phyloP scores from a whole-genome alignment of 2,888 invertebrate genomes.

The Uropetala carovei region DNA sequence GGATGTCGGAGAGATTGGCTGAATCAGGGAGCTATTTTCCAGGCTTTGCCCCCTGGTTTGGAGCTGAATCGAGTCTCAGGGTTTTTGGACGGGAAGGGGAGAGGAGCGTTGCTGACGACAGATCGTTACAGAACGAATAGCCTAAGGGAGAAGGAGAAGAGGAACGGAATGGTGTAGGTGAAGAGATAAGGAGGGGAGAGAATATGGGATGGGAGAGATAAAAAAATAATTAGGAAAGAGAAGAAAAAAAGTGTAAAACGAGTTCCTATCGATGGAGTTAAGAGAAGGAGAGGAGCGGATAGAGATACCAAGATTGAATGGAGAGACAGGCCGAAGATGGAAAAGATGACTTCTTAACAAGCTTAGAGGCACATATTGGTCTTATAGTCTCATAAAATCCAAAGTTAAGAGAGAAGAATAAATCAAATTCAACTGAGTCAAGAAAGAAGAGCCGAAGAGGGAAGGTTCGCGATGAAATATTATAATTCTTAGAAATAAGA shows the following conservation, averaged over 20 bases:
- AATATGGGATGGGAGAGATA: background rate
- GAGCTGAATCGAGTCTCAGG: slow-evolving; percentile 3
- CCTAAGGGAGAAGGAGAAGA: background rate
- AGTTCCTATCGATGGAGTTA: background rate
- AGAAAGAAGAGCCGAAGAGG: too few species aligned
- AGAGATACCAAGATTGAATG: too few species aligned
- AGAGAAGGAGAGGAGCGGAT: background rate
- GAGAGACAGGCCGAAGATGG: too few species aligned
- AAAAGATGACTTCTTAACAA: too few species aligned
- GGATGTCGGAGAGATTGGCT: background rate
- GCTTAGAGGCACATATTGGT: too few species aligned
- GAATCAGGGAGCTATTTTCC: background rate
- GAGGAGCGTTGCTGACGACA: background rate
- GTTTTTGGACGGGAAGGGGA: too few species aligned
- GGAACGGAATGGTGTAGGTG: background rate
- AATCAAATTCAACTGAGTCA: too few species aligned
- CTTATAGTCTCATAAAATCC: too few species aligned
- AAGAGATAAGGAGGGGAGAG: background rate
- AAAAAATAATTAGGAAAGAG: background rate
- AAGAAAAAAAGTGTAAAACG: too few species aligned
- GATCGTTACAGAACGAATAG: slow-evolving; percentile 13
- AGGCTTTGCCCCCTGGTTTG: background rate
- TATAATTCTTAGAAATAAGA: too few species aligned
- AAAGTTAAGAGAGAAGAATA: too few species aligned
- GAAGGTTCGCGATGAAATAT: too few species aligned